Base-by-base conservation (phyloP, 2,797 vertebrate species). In the Gambusia yucatana region DNA sequence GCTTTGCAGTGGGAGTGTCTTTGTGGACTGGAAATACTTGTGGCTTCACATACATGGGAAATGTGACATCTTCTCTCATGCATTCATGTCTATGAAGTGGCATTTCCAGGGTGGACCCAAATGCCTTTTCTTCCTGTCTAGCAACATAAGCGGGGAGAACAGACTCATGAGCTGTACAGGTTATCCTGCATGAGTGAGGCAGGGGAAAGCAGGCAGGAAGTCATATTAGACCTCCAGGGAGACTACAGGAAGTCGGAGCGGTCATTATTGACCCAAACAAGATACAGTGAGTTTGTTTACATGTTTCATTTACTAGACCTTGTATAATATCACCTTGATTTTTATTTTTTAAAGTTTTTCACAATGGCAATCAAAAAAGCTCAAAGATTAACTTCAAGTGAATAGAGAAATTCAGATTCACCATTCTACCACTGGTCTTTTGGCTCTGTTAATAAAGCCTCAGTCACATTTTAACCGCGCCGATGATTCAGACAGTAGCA, bases 121-220 rank as follows among this genome's bases (percentile, higher is more conserved):
- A 80, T 75, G 71, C 75, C 67, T 86, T 79, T 82, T 50, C 77
- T 73, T 81, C 71, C 47, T 80, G 82, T 87, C 43, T 75, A 76
- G 73, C 41, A 77, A 57, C 55, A 11, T 25, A 41, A 71, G 41
- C 77, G 39, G 41, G 57, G 72, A 72, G 75, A 52, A 83, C 67
- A 75, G 28, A 47, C 28, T 25, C 28, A 69, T 4, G 63, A 43
- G 57, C 36, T 61, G 52, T 39, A 28, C 55, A 81, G 73, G 61
- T 70, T 80, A 81, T 82, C 69, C 83, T 80, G 81, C 57, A 83
- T 80, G 82, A 59, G 92, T 87, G 94, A 91, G 81, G 72, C 79
- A 79, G 85, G 90, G 80, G 88, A 89, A 90, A 90, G 89, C 92
- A 73, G 75, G 87, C 86, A 94, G 95, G 95, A 95, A 95, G 94